Evolutionary conservation across 2,113 vertebrate species (phyloP), one percentile per base, ranked within the genome.

Genomic region (Dendropsophus ebraccatus): DNA sequence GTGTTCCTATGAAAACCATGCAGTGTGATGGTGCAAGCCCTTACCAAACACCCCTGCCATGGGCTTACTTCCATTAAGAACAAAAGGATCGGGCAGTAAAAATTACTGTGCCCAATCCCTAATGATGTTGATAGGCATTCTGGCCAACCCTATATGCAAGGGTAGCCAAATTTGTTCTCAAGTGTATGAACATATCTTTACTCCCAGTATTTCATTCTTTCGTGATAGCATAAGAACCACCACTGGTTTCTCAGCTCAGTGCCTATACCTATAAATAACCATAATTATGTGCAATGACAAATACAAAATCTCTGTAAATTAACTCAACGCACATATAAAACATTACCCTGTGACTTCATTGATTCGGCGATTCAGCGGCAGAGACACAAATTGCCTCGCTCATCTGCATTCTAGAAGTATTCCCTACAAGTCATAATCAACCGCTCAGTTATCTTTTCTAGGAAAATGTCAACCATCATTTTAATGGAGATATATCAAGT

Each of bases 381-480:
- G 12, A 74, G 72, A n/a, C 41, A 5, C n/a, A 47, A 14, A 14
- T 11, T 25, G 73, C 73, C 23, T 11, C 25, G 4, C 25, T 54
- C 74, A 79, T 79, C 76, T 37, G 52, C 21, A 77, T 77, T 77
- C 75, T 16, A 8, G 21, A 37, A 2, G 35, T 60, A 21, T 58
- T 25, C 19, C 21, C 54, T 32, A 41, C 54, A 79, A 56, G 56
- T 35, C 52, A 60, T 41, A 58, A 79, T 56, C 76, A 58, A 79
- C 17, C 65, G 32, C 60, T 47, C 45, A 9, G 65, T 23, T 17
- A 50, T 28, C 45, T 73, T 56, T 72, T 13, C 17, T 54, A 35
- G 10, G 70, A 83, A 72, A 83, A 73, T 83, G 67, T 50, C 62
- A 82, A 72, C 28, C 19, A 70, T 30, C 81, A 50, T 50, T n/a